These are phyloP conservation scores for Peromyscus polionotus DNA, from an alignment of 2,113 vertebrate species.

Conservation along the genomic window DNA sequence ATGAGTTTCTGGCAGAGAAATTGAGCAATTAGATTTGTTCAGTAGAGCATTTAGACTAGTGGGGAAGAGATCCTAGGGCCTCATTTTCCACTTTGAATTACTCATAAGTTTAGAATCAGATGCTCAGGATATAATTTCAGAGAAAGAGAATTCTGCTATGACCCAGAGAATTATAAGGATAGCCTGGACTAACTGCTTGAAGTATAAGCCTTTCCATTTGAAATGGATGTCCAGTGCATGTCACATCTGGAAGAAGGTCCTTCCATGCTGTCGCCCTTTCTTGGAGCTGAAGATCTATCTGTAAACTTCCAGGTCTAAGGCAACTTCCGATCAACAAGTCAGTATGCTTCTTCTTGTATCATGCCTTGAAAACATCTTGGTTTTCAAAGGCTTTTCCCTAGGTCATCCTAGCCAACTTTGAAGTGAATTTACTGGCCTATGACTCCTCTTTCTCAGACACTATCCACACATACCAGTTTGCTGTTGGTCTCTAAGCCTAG, in stretches of 20 bases:
- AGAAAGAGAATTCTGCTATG: conserved; percentile 39
- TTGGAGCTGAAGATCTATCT: background rate
- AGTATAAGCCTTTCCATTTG: background rate
- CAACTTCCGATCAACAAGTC: background rate
- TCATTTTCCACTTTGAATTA: conserved; percentile 40
- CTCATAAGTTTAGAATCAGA: conserved; percentile 38
- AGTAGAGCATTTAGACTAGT: conserved; percentile 59
- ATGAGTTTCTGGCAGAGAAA: conserved; percentile 70
- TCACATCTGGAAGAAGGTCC: background rate
- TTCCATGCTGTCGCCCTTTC: background rate
- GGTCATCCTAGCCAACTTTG: background rate
- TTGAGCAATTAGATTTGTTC: conserved; percentile 67
- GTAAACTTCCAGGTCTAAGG: background rate
- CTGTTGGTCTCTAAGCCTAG: background rate
- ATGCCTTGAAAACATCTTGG: background rate
- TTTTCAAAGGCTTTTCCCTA: background rate
- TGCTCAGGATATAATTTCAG: background rate
- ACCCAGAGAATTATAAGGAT: background rate
- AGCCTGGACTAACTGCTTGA: conserved; percentile 1
- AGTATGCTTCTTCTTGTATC: background rate
- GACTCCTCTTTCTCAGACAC: background rate
- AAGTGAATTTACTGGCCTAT: background rate
- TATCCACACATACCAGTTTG: background rate
- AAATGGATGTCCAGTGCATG: background rate
- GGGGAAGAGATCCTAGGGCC: conserved; percentile 26